Conservation (phyloP, 1,140 invertebrate genomes). For the Lepidurus apus region DNA sequence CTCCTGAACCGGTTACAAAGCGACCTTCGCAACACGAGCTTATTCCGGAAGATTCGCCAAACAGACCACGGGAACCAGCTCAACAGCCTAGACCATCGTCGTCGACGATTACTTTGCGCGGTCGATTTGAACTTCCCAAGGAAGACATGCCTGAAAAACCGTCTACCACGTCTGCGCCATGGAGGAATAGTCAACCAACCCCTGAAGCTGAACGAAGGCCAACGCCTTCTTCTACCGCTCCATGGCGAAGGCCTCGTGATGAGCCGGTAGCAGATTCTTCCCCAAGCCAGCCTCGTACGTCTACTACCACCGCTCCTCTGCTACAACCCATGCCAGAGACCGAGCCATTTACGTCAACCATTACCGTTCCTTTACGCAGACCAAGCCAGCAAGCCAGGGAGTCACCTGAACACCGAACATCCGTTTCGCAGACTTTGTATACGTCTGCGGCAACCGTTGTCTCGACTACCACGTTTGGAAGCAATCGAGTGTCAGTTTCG, state of each 20-base stretch:
- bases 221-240: not conserved
- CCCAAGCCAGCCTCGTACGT: not conserved
- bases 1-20: not conserved
- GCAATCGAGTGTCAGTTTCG: not conserved
- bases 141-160: not conserved
- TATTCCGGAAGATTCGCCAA: not conserved
- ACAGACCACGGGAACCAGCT: not conserved
- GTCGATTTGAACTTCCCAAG: not conserved
- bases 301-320: not conserved
- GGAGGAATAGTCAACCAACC: not conserved
- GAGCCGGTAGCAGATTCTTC: not conserved
- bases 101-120: not conserved
- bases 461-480: not conserved
- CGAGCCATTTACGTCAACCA: not conserved
- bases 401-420: not conserved
- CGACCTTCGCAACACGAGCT: not conserved
- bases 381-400: not conserved
- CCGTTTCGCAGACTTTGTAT: not conserved
- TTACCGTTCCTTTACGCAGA: not conserved
- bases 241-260: conserved; percentile 2
- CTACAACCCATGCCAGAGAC: not conserved
- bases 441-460: not conserved
- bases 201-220: not conserved
- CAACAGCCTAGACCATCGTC: not conserved
- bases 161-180: not conserved